Percentiles rank a stretch among this genome's conserved stretches.
Evolutionary conservation across 2,888 invertebrate species (phyloP).

Genomic region (Habrosyne pyritoides): DNA sequence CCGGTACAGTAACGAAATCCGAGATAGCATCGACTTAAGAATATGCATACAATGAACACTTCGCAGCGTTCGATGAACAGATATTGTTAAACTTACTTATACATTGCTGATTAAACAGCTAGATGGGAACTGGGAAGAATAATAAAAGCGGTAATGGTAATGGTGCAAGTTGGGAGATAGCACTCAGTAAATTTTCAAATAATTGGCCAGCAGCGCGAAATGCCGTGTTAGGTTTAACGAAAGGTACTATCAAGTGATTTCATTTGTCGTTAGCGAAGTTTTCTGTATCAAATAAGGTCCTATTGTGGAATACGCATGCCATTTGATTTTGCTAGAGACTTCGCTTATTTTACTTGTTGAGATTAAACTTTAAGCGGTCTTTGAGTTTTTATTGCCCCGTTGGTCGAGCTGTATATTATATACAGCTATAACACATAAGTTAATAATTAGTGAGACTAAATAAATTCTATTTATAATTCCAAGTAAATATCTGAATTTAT

Average conservation of each 20-base stretch:
- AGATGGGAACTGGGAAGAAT: conserved; percentile 23
- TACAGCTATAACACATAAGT: no score
- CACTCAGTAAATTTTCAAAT: conserved; percentile 33
- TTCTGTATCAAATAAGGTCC: neutral
- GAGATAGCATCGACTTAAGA: conserved; percentile 29
- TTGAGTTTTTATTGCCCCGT: neutral
- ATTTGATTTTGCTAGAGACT: neutral
- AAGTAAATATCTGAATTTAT: no score
- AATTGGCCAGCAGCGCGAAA: conserved; percentile 38
- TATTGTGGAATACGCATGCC: neutral
- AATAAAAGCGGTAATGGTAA: conserved; percentile 30
- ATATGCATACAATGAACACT: conserved; percentile 52
- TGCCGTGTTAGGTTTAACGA: conserved; percentile 25
- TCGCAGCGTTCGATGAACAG: conserved; percentile 30
- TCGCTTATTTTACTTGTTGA: neutral
- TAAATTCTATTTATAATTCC: no score
- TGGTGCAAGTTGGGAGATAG: conserved; percentile 1
- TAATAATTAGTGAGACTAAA: no score
- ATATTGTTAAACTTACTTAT: conserved; percentile 36
- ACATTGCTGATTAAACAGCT: conserved; percentile 44
- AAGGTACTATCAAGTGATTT: conserved; percentile 25
- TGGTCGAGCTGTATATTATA: no score
- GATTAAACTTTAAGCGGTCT: neutral
- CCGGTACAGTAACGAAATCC: conserved; percentile 27
- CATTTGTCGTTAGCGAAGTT: neutral